Evolutionary conservation across 2,113 vertebrate species (phyloP).

Genomic region (Charadrius vociferus): DNA sequence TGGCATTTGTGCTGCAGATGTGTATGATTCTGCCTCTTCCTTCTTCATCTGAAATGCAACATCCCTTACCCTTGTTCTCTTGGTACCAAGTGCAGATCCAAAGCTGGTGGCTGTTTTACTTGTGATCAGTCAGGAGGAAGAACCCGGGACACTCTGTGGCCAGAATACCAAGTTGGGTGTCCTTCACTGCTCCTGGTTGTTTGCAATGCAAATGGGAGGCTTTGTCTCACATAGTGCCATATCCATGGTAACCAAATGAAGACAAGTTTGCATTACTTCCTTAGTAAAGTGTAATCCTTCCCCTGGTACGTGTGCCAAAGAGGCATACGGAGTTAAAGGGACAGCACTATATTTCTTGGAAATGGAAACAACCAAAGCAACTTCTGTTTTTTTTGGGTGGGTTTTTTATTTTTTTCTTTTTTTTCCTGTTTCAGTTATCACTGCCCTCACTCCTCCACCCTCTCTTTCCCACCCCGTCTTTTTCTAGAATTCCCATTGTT

Average conservation of each 20-base stretch:
- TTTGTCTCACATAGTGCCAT: conserved; percentile 62
- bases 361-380: not conserved
- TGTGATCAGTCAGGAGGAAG: conserved; percentile 18
- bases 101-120: not conserved
- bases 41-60: not conserved
- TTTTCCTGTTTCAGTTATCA: rapidly evolving
- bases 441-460: not conserved
- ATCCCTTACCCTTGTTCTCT: not conserved
- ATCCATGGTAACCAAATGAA: conserved; percentile 78
- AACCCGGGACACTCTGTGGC: conserved; percentile 35
- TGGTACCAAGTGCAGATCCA: not conserved
- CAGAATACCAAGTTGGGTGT: conserved; percentile 59
- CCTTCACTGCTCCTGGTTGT: conserved; percentile 64
- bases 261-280: conserved; percentile 74
- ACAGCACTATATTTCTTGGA: conserved; percentile 5
- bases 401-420: no score
- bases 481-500: not conserved
- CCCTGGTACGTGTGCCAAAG: conserved; percentile 29
- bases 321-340: conserved; percentile 52
- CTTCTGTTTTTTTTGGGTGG: not conserved
- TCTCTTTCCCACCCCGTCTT: not conserved
- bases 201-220: conserved; percentile 79
- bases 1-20: not conserved
- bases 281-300: conserved; percentile 49
- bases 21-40: not conserved